Base-by-base conservation (phyloP, 2,797 vertebrate species). In the Hoplostethus atlanticus region DNA sequence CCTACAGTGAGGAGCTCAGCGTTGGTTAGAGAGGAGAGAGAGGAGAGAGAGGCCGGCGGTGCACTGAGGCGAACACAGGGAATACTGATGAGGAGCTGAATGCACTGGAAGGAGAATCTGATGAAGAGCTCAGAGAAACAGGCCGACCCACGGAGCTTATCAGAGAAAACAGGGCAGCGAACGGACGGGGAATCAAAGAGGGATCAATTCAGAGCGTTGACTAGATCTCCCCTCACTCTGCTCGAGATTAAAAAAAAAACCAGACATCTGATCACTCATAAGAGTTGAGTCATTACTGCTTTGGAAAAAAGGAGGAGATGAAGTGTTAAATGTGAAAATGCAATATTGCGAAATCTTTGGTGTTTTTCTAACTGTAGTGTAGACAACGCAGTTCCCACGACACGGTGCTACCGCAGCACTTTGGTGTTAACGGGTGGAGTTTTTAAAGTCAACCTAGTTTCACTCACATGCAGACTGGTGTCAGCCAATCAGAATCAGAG, bases 61-160 rank as follows among this genome's bases (percentile, higher is more conserved):
- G 78, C 84, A 62, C 38, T 16, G 68, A 54, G 82, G 79, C 69
- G 78, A 80, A 61, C n/a, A 51, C 75, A 8, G 44, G 2, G 83
- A 83, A 90, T 87, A 80, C 81, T 90, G 75, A 90, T 85, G 81
- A 89, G 71, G 68, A 16, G 77, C 78, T 12, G 64, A 65, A 50
- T 67, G 61, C n/a, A 78, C 80, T 71, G 77, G 75, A 73, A 89
- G 90, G 71, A 68, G 72, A 75, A 81, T 86, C 81, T 87, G 84
- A 91, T 90, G 88, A 87, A 87, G 79, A 84, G 61, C 79, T 79
- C 76, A 65, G 42, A 13, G 42, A 4, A 44, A 44, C 2, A 42
- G 2, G 8, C 40, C 77, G 81, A 76, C 51, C 60, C 70, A 4
- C 70, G 12, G 42, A 1, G 34, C 72, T 90, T 91, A 90, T 91